Percentiles rank a stretch among this genome's conserved stretches.
Evolutionary conservation across 2,888 invertebrate genomes (phyloP).

Genomic region (Ellobium chinense): DNA sequence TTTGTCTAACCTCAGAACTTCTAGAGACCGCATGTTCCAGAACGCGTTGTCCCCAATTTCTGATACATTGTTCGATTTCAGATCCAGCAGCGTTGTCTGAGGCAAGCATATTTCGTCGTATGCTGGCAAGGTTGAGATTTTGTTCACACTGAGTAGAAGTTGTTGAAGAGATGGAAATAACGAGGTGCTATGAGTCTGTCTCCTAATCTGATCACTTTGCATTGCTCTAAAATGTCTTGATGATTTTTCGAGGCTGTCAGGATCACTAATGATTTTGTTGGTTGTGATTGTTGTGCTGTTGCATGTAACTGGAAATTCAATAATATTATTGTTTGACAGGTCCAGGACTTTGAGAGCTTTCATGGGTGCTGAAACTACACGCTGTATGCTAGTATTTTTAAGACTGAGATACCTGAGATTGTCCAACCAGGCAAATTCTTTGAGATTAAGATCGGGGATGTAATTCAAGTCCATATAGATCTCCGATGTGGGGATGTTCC

Average conservation of each 20-base stretch:
- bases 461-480: conserved; percentile 33
- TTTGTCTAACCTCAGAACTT: background rate
- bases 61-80: conserved; percentile 20
- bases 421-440: conserved; percentile 2
- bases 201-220: too few species aligned
- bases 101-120: conserved; percentile 25
- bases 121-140: background rate
- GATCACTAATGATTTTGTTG: background rate
- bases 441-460: background rate
- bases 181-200: too few species aligned
- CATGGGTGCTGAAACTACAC: background rate
- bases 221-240: background rate
- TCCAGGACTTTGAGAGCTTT: conserved; percentile 8
- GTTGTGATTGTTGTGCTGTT: background rate
- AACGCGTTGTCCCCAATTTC: background rate
- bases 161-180: conserved; percentile 18
- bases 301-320: conserved; percentile 37
- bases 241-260: background rate
- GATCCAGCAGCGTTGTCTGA: background rate
- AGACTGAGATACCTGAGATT: conserved; percentile 24
- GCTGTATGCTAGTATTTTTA: background rate
- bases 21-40: background rate
- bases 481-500: background rate
- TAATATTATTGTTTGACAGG: conserved; percentile 29
- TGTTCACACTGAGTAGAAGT: conserved; percentile 11